phyloP scores from a whole-genome alignment of 2,888 invertebrate genomes.

The Drosophila sordidapex region DNA sequence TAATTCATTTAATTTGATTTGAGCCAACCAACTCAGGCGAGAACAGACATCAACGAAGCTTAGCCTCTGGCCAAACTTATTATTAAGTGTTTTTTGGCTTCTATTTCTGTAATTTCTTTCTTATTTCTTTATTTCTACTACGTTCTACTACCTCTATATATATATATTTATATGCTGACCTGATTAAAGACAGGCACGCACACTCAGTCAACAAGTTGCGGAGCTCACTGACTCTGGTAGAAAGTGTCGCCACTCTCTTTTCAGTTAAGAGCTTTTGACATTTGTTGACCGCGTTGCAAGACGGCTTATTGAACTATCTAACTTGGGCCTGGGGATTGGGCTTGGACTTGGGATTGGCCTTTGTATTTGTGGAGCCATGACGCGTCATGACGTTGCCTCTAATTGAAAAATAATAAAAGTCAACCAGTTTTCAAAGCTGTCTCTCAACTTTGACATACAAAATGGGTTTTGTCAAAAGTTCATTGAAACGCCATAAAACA shows the following conservation, averaged over 20 bases:
- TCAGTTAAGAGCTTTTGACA: slow-evolving; percentile 36
- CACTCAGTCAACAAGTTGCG: slow-evolving; percentile 28
- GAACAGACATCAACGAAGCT: slow-evolving; percentile 37
- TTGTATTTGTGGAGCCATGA: slow-evolving; percentile 15
- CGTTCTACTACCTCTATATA: slow-evolving; percentile 20
- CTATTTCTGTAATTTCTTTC: slow-evolving; percentile 10
- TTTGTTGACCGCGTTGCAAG: slow-evolving; percentile 31
- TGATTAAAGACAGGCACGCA: slow-evolving; percentile 61
- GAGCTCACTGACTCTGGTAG: slow-evolving; percentile 45
- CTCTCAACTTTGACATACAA: slow-evolving; percentile 61
- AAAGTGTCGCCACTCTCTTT: slow-evolving; percentile 68
- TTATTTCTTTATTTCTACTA: slow-evolving; percentile 20
- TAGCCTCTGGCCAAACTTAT: slow-evolving; percentile 59
- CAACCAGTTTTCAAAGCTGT: slow-evolving; percentile 45
- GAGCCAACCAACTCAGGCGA: slow-evolving; percentile 31
- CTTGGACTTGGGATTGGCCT: slow-evolving; percentile 14
- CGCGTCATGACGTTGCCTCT: slow-evolving; percentile 16
- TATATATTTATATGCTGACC: slow-evolving; percentile 42
- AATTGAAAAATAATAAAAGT: slow-evolving; percentile 56
- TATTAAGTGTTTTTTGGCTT: slow-evolving; percentile 33
- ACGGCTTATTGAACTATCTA: slow-evolving; percentile 45
- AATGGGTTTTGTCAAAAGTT: slow-evolving; percentile 46
- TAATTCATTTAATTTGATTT: slow-evolving; percentile 59
- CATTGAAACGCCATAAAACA: slow-evolving; percentile 46
- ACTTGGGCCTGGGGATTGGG: neutral